phyloP scores from a whole-genome alignment of 2,113 vertebrate genomes.

The Odobenus rosmarus region DNA sequence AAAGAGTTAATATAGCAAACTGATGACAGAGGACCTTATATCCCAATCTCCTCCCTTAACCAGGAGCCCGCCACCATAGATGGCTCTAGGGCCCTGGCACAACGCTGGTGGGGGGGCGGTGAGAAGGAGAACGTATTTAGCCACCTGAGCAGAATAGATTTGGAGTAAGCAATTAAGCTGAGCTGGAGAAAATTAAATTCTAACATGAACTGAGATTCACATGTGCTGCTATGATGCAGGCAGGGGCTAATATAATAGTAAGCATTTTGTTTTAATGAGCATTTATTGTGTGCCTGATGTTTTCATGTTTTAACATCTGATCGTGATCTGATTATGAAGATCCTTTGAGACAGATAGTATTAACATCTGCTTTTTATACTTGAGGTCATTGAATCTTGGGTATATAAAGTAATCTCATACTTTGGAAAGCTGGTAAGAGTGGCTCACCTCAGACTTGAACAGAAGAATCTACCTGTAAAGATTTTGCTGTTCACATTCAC shows the following conservation, averaged over 20 bases:
- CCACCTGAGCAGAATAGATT: background rate
- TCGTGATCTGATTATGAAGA: background rate
- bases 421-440: background rate
- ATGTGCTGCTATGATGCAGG: background rate
- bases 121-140: background rate
- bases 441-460: background rate
- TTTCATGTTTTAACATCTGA: background rate
- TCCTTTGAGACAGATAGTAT: background rate
- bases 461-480: background rate
- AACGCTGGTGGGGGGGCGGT: background rate
- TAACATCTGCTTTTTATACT: background rate
- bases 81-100: background rate
- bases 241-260: background rate
- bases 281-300: background rate
- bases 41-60: background rate
- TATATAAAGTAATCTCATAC: background rate
- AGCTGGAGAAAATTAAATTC: slow-evolving; percentile 1
- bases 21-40: background rate
- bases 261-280: background rate
- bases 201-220: background rate
- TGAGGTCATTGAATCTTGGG: background rate
- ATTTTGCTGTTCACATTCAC: background rate
- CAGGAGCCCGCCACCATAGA: background rate
- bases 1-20: background rate
- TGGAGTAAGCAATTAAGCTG: background rate